A percentile compares a stretch with the other conserved stretches of the same genome.
Evolutionary conservation across 2,797 vertebrate species (phyloP).

Genomic region (Tokudaia tokunoshimensis): DNA sequence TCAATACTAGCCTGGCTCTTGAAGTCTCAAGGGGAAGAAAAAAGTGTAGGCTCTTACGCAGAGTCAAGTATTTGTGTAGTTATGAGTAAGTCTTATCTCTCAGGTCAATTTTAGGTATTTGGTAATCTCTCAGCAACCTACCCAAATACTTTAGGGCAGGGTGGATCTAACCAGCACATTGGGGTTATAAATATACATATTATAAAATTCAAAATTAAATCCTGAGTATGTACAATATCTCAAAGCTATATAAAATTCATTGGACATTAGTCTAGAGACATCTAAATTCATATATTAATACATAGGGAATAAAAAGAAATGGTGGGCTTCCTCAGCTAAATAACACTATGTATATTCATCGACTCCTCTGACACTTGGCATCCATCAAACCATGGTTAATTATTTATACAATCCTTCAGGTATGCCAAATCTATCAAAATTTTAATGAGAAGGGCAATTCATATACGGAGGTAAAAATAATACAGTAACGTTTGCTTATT

Average conservation of each 20-base stretch:
- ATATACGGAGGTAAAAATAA: slow-evolving; percentile 8
- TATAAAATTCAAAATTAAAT: not conserved
- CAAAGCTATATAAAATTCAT: not conserved
- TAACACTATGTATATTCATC: not conserved
- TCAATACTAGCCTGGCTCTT: too few relatives aligned
- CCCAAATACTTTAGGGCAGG: not conserved
- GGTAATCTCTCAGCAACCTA: not conserved
- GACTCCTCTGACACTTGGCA: not conserved
- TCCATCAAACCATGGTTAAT: not conserved
- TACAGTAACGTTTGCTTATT: slow-evolving; percentile 9
- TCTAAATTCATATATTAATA: not conserved
- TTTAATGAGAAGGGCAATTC: slow-evolving; percentile 8
- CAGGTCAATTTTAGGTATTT: not conserved
- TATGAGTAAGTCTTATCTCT: not conserved
- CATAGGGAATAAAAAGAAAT: not conserved
- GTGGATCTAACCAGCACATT: too few relatives aligned
- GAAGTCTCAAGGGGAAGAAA: not conserved
- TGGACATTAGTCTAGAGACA: not conserved
- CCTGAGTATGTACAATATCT: not conserved
- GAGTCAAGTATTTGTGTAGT: too few relatives aligned
- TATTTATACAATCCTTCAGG: slow-evolving; percentile 30
- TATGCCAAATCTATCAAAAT: not conserved
- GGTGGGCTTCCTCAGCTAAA: not conserved
- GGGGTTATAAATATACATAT: not conserved
- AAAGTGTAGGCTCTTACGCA: not conserved